These are phyloP conservation scores for Rostratula benghalensis DNA, from an alignment of 2,113 vertebrate species.

Conservation along the genomic window DNA sequence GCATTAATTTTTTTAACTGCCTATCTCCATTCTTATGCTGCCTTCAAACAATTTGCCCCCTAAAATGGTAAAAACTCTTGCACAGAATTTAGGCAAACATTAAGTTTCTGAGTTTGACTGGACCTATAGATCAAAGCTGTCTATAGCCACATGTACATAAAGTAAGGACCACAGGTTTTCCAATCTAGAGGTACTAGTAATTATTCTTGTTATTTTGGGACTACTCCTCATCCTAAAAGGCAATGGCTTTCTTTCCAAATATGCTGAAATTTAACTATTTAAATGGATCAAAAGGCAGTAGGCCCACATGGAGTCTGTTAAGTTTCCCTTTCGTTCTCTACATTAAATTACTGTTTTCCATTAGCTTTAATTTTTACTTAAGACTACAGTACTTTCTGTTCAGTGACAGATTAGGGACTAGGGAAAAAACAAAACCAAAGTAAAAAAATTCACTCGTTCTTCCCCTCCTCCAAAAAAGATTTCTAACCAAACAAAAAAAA, in stretches of 20 bases:
- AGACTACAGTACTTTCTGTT: not conserved
- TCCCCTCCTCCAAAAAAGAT: fast-evolving
- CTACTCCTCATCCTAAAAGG: not conserved
- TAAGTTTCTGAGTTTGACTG: not conserved
- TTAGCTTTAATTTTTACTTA: not conserved
- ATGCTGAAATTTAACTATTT: not conserved
- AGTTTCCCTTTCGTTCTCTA: not conserved
- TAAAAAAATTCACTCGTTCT: not conserved
- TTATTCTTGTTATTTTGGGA: not conserved
- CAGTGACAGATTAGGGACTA: not conserved
- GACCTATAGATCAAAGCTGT: not conserved
- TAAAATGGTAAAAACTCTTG: not conserved
- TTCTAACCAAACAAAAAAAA: not conserved
- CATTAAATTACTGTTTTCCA: not conserved
- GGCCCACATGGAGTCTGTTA: fast-evolving
- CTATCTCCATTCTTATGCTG: not conserved
- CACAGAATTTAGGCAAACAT: not conserved
- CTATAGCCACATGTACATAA: not conserved
- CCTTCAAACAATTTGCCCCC: not conserved
- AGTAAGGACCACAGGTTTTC: not conserved
- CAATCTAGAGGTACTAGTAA: not conserved
- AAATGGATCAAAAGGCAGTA: not conserved
- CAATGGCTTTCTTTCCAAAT: not conserved
- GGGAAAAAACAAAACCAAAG: not conserved
- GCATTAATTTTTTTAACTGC: not conserved